Percentiles rank a stretch among this genome's conserved stretches.
Evolutionary conservation across 2,113 vertebrate genomes (phyloP).

Genomic region (Gallinago paraguaiae): DNA sequence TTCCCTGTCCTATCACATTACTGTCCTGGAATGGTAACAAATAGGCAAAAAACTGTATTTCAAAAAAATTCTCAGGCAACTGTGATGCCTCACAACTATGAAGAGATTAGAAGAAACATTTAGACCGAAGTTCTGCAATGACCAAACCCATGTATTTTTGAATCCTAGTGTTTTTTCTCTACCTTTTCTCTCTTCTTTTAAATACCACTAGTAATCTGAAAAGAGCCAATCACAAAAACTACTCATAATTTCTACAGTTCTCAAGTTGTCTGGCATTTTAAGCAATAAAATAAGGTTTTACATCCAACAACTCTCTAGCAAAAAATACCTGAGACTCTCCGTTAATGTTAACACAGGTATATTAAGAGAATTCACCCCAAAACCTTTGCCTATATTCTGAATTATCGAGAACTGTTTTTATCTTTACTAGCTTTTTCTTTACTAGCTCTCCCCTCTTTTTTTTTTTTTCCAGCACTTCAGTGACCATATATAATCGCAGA

Average conservation of each 20-base stretch:
- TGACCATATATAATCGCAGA: background rate
- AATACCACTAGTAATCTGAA: background rate
- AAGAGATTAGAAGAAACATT: background rate
- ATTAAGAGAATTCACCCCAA: background rate
- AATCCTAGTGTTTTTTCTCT: background rate
- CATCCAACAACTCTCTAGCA: background rate
- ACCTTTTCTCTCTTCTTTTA: background rate
- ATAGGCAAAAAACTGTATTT: background rate
- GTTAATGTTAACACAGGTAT: background rate
- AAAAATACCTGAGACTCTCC: background rate
- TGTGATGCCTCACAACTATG: background rate
- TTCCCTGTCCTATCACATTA: background rate
- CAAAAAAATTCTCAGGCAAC: background rate
- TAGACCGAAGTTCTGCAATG: background rate
- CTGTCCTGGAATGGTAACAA: background rate
- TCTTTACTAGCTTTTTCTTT: background rate
- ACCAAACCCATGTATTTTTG: background rate
- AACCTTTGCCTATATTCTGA: background rate
- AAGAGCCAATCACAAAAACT: background rate
- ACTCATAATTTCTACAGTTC: background rate
- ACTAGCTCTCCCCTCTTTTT: background rate
- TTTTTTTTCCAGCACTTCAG: background rate
- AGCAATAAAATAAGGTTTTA: background rate
- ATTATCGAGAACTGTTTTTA: background rate
- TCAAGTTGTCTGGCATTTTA: background rate